Percentiles rank a stretch among this genome's conserved stretches.
phyloP scores from a whole-genome alignment of 1,140 invertebrate species.

The Bombus sylvicola region DNA sequence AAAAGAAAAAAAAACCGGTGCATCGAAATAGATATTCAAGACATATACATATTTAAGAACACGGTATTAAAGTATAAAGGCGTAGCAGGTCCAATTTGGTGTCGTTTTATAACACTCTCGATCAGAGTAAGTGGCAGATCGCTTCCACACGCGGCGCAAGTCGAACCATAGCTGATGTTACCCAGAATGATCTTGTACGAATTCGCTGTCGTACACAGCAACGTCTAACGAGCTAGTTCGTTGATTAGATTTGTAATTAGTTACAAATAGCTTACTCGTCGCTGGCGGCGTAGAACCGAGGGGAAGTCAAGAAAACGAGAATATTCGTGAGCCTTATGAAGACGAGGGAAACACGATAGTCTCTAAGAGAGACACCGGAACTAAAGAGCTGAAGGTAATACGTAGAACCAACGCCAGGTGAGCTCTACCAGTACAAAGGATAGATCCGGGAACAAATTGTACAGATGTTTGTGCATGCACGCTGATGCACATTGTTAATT shows the following conservation, averaged over 20 bases:
- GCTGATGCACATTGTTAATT: neutral
- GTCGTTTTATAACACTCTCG: neutral
- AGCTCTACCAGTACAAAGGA: neutral
- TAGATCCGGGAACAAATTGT: neutral
- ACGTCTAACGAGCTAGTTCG: constrained; percentile 45
- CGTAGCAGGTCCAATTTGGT: neutral
- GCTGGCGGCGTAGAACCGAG: neutral
- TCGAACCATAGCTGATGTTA: constrained; percentile 14
- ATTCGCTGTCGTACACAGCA: constrained; percentile 38
- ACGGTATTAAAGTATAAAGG: neutral
- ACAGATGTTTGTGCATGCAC: constrained; percentile 2
- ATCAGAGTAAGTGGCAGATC: neutral
- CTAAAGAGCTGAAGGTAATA: constrained; percentile 31
- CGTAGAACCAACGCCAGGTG: constrained; percentile 14
- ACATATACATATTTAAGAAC: neutral
- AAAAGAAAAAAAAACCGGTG: neutral
- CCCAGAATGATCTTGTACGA: constrained; percentile 53
- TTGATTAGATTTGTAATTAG: constrained; percentile 66
- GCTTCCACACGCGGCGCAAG: neutral
- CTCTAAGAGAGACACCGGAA: neutral
- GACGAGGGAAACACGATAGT: neutral
- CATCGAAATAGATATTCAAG: too few relatives aligned
- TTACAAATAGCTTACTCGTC: neutral
- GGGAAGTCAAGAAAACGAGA: neutral
- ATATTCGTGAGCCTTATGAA: neutral